Evolutionary conservation across 2,888 invertebrate species (phyloP).

Genomic region (Cephus nigrinus): DNA sequence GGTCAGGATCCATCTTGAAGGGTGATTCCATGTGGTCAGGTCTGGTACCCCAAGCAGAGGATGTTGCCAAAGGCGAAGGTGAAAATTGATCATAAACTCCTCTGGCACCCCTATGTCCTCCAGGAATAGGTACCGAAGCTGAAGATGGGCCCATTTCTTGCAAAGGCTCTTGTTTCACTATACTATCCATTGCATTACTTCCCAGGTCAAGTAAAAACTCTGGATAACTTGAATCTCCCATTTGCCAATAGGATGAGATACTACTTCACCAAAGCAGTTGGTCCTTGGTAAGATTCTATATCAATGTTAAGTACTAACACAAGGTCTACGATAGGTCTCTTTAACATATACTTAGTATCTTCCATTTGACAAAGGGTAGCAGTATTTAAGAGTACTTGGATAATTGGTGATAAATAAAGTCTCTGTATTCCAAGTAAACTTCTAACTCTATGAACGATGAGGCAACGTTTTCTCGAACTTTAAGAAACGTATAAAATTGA

Average conservation of each 20-base stretch:
- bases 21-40: constrained; percentile 62
- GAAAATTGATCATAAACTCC: constrained; percentile 62
- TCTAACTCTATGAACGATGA: neutral
- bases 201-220: constrained; percentile 48
- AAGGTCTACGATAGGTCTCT: neutral
- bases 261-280: neutral
- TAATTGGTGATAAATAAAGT: neutral
- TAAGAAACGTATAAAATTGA: neutral
- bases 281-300: constrained; percentile 4
- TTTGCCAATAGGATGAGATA: constrained; percentile 22
- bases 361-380: neutral
- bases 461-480: neutral
- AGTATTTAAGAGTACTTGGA: neutral
- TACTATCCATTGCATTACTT: constrained; percentile 44
- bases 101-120: constrained; percentile 54
- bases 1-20: constrained; percentile 55
- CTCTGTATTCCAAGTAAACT: neutral
- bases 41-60: constrained; percentile 68
- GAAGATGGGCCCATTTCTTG: constrained; percentile 57
- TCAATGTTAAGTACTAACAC: neutral
- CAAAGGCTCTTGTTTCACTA: constrained; percentile 54
- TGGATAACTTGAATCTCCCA: constrained; percentile 52
- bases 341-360: neutral
- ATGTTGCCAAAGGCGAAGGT: constrained; percentile 54
- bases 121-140: constrained; percentile 62